Conservation (phyloP, 2,113 vertebrate genomes). For the Phyllostomus hastatus region DNA sequence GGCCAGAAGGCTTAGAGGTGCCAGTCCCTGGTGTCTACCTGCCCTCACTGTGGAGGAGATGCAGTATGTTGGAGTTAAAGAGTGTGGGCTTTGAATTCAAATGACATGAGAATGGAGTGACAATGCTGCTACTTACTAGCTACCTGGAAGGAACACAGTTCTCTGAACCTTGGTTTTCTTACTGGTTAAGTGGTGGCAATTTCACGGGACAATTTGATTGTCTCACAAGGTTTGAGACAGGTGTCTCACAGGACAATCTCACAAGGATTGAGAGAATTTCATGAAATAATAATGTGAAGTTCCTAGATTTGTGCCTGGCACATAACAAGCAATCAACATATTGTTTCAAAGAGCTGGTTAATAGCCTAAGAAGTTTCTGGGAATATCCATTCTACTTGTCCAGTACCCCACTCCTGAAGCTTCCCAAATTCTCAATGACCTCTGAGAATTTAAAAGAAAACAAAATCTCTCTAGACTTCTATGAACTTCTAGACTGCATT, state of each 20-base stretch:
- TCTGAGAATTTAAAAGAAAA: background rate
- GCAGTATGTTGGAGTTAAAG: background rate
- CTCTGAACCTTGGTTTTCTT: background rate
- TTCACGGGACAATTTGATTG: background rate
- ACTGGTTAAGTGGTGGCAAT: background rate
- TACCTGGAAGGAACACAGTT: background rate
- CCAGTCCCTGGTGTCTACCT: rapidly evolving
- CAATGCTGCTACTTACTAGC: background rate
- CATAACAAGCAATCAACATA: background rate
- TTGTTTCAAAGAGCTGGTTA: background rate
- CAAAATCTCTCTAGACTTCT: background rate
- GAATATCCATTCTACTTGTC: background rate
- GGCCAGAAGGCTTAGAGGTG: background rate
- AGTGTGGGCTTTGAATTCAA: background rate
- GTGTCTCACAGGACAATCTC: no score
- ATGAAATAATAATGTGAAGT: background rate
- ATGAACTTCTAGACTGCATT: background rate
- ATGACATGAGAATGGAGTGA: background rate
- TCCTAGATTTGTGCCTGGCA: background rate
- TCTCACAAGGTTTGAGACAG: no score
- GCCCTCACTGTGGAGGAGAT: background rate
- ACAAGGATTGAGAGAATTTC: background rate
- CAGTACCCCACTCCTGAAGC: background rate
- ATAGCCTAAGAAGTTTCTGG: background rate
- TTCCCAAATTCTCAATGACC: background rate